Base-by-base conservation (phyloP, 2,113 vertebrate genomes). In the Rhea pennata region DNA sequence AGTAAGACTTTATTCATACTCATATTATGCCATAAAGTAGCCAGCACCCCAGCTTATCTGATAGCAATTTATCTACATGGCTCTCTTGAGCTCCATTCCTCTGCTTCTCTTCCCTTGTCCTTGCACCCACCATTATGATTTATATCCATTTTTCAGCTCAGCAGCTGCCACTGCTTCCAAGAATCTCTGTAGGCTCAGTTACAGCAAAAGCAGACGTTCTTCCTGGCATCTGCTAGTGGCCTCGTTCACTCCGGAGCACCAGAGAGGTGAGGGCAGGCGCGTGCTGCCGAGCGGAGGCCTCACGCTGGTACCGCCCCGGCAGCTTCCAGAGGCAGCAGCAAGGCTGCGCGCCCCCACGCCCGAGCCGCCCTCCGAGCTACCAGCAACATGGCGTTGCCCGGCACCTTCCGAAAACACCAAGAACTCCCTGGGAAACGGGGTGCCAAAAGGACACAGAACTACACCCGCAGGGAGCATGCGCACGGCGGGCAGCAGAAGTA, bases 201-300 rank as follows among this genome's bases (percentile, higher is more conserved):
- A 40, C 6, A 39, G 70, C 20, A 79, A 92, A 90, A 87, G 3
- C 53, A 78, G 51, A 48, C 87, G 80, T 15, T 87, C 51, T 54
- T 53, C 73, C 69, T 91, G 80, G 86, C 84, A 72, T 33, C 7
- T 0, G 46, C 31, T 3, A 2, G 0, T 5, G 61, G 42, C 46
- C 69, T 78, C 73, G 64, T 61, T 66, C 53, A 31, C 46, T 78
- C 40, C 88, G 58, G 22, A 0, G 64, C 54, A 80, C 12, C 36
- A n/a, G 16, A 71, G 72, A 89, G 58, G 87, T 54, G 95, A 78
- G 78, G 81, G 69, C 95, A 95, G 87, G 70, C 40, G 86, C 59
- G 54, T 90, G 86, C 91, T 88, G 88, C 90, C 21, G 74, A 44
- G 17, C 5, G 2, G 56, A 65, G 70, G 26, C 42, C 4, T 4